phyloP scores from a whole-genome alignment of 2,888 invertebrate genomes.

The Cylindroiulus punctatus region DNA sequence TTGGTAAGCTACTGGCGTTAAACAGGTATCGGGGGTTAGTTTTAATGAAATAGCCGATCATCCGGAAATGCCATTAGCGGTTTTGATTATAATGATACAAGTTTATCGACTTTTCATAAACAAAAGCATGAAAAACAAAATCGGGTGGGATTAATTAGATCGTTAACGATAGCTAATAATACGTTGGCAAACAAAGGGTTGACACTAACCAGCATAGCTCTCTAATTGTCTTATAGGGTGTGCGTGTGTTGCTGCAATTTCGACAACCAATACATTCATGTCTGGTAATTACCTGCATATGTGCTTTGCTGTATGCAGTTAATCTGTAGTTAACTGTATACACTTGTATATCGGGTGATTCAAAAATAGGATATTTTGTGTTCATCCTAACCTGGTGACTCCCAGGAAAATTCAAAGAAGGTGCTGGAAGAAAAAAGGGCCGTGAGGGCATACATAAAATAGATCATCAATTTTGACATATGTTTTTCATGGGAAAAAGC shows the following conservation, averaged over 20 bases:
- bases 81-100: slow-evolving; percentile 3
- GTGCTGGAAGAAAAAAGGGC: too few species aligned
- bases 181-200: not conserved
- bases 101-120: slow-evolving; percentile 35
- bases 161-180: not conserved
- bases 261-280: not conserved
- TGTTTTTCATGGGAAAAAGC: too few species aligned
- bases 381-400: too few species aligned
- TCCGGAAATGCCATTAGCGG: slow-evolving; percentile 21
- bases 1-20: not conserved
- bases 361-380: too few species aligned
- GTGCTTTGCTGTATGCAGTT: too few species aligned
- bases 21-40: not conserved
- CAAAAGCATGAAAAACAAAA: not conserved
- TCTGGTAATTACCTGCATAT: too few species aligned
- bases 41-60: not conserved
- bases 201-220: not conserved
- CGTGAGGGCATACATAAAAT: too few species aligned
- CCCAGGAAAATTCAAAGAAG: too few species aligned
- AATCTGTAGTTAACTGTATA: too few species aligned
- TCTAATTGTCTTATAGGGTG: not conserved
- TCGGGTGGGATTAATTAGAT: not conserved
- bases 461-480: too few species aligned
- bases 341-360: too few species aligned
- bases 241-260: not conserved